Percentiles rank a stretch among this genome's conserved stretches.
Evolutionary conservation across 1,140 invertebrate genomes (phyloP).

Genomic region (Phenacoccus solenopsis): DNA sequence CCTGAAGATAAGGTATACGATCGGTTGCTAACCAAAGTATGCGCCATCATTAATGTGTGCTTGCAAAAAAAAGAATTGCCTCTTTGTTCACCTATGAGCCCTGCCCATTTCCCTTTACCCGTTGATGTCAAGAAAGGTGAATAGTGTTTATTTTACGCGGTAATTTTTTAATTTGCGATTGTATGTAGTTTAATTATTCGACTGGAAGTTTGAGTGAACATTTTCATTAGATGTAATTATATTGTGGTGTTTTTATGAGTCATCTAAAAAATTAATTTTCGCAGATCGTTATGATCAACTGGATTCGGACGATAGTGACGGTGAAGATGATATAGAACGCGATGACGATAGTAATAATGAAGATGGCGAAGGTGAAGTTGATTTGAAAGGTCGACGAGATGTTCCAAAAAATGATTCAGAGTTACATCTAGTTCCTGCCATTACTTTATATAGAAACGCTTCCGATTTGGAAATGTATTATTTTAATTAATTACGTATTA

Average conservation of each 20-base stretch:
- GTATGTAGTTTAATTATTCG: background rate
- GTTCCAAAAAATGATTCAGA: background rate
- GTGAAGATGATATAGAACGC: background rate
- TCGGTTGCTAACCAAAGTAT: slow-evolving; percentile 44
- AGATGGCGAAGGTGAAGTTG: background rate
- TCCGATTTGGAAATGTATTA: slow-evolving; percentile 2
- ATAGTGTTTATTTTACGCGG: background rate
- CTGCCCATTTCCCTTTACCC: background rate
- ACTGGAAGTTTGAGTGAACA: background rate
- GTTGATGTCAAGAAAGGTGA: slow-evolving; percentile 1
- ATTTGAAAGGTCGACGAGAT: background rate
- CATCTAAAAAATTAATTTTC: background rate
- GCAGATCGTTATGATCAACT: background rate
- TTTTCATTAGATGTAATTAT: background rate
- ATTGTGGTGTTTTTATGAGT: background rate
- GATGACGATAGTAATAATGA: background rate
- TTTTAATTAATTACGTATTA: too few relatives aligned
- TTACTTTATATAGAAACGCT: background rate
- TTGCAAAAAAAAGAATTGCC: slow-evolving; percentile 48
- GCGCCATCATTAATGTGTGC: slow-evolving; percentile 48
- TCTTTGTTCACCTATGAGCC: slow-evolving; percentile 33
- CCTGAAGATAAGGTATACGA: slow-evolving; percentile 52
- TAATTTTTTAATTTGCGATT: background rate
- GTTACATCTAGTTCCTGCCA: background rate
- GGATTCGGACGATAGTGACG: slow-evolving; percentile 4